Evolutionary conservation across 2,113 vertebrate species (phyloP), one percentile per base, ranked within the genome.

Genomic region (Callospermophilus lateralis): DNA sequence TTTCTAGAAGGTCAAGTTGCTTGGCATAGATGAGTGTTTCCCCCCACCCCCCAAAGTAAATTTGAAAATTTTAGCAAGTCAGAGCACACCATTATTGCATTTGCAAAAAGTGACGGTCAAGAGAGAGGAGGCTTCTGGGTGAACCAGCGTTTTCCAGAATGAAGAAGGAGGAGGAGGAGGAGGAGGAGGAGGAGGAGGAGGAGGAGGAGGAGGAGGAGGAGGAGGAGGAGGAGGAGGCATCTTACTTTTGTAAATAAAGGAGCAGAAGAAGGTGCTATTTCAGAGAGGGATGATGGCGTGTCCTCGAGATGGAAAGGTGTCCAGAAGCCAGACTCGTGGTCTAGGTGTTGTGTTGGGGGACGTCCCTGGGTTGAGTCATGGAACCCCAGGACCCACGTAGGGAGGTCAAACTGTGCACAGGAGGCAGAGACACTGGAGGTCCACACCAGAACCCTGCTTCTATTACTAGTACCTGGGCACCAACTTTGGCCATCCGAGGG

Each of bases 71-170:
- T 68, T 72, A 88, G 85, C 77, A 68, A 39, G 4, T 65, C 26
- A 84, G 73, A 94, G 39, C 20, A 4, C 4, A 67, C 73, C 80
- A 72, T 63, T 84, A 58, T n/a, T 8, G 61, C 30, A n/a, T 96
- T 93, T 87, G 84, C 77, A 37, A 96, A 97, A 78, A 90, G 51
- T 55, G n/a, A 17, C 32, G 30, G 37, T 45, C 39, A 55, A 80
- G 34, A 86, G 48, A 55, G 84, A 73, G 39, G 77, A 32, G 3
- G 26, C 11, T 58, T 89, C 26, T 55, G 65, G 58, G 42, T 22
- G 68, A 76, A 42, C 67, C 17, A n/a, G 39, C 51, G 17, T 77
- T 88, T 97, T 80, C 94, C 22, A n/a, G 68, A 55, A 53, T 12
- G 72, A 80, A 96, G 94, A 61, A 51, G 51, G 90, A 70, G 61